A percentile compares a stretch with the other conserved stretches of the same genome.
Conservation (phyloP, 2,888 invertebrate genomes). For the Drosophila diplacantha region DNA sequence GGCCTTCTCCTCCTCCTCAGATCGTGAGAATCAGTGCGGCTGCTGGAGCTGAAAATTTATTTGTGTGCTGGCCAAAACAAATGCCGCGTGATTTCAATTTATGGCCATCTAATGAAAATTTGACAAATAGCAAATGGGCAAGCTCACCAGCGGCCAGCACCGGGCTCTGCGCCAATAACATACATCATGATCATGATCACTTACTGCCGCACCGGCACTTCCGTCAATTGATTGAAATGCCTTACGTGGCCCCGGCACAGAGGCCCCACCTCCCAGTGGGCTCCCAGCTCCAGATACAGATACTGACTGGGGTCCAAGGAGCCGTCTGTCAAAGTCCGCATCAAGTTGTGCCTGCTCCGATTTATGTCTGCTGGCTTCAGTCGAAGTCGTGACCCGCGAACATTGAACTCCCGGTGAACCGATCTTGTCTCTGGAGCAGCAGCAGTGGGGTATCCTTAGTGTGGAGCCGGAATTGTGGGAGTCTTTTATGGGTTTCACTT, state of each 20-base stretch:
- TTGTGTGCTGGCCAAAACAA: slow-evolving; percentile 56
- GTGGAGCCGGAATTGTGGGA: slow-evolving; percentile 5
- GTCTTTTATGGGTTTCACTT: slow-evolving; percentile 7
- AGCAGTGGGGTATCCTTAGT: slow-evolving; percentile 13
- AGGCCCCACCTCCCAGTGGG: neutral
- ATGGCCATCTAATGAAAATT: slow-evolving; percentile 68
- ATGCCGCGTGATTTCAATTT: slow-evolving; percentile 60
- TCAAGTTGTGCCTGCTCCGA: slow-evolving; percentile 35
- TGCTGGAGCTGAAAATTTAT: slow-evolving; percentile 52
- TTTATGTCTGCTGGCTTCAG: slow-evolving; percentile 33
- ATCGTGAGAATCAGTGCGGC: slow-evolving; percentile 69
- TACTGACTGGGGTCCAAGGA: slow-evolving; percentile 3
- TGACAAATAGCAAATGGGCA: slow-evolving; percentile 67
- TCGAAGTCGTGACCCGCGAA: slow-evolving; percentile 75
- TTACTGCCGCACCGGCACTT: slow-evolving; percentile 31
- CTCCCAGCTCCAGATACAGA: neutral
- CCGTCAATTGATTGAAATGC: slow-evolving; percentile 52
- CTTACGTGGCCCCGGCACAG: neutral
- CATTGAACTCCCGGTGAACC: slow-evolving; percentile 62
- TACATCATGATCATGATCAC: slow-evolving; percentile 50
- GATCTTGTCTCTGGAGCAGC: slow-evolving; percentile 35
- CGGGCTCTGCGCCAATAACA: slow-evolving; percentile 52
- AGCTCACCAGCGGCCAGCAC: slow-evolving; percentile 37
- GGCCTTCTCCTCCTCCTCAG: slow-evolving; percentile 3
- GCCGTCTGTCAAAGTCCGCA: slow-evolving; percentile 32